Percentiles rank a stretch among this genome's conserved stretches.
Evolutionary conservation across 1,140 invertebrate genomes (phyloP).

Genomic region (Aricia agestis): DNA sequence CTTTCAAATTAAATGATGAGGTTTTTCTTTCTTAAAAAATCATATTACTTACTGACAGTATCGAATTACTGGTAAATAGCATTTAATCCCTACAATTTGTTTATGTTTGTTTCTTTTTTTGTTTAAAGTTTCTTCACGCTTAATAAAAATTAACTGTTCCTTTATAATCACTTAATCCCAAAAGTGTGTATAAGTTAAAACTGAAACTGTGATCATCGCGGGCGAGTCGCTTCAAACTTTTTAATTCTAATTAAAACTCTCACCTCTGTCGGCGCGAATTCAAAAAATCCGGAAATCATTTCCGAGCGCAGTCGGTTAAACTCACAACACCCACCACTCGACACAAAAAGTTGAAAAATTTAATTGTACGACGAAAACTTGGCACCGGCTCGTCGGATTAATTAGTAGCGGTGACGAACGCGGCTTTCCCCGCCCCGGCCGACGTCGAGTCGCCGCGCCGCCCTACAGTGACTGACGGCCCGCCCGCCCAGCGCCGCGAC

Average conservation of each 20-base stretch:
- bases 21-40: no score
- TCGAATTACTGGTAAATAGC: no score
- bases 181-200: not conserved
- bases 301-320: not conserved
- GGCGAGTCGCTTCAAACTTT: not conserved
- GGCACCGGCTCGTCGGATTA: slow-evolving; percentile 34
- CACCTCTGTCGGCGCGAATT: not conserved
- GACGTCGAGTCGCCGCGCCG: slow-evolving; percentile 38
- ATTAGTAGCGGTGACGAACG: slow-evolving; percentile 46
- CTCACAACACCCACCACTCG: slow-evolving; percentile 20
- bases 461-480: slow-evolving; percentile 50
- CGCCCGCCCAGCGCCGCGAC: slow-evolving; percentile 49
- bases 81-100: no score
- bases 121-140: no score
- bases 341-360: slow-evolving; percentile 23
- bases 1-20: no score
- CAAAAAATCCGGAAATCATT: slow-evolving; percentile 6
- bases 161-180: not conserved
- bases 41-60: no score
- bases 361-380: slow-evolving; percentile 28
- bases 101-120: no score
- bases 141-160: no score
- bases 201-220: no score
- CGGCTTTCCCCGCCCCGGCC: slow-evolving; percentile 28
- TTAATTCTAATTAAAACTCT: not conserved